These are phyloP conservation scores for Oedothorax gibbosus DNA, from an alignment of 1,140 invertebrate species.

Conservation along the genomic window DNA sequence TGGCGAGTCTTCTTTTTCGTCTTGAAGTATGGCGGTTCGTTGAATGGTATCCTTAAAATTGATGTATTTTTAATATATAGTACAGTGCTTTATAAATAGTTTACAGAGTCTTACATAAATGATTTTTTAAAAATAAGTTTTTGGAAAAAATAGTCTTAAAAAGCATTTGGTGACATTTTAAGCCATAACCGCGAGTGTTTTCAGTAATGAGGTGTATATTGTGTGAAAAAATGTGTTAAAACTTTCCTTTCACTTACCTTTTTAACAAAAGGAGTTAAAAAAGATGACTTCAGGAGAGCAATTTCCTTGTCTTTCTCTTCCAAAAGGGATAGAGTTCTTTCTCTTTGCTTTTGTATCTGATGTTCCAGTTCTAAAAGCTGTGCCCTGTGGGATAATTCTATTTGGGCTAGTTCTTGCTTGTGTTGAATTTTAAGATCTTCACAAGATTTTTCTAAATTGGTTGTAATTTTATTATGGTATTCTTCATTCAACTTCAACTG, in stretches of 20 bases:
- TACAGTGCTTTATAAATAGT: too few species aligned
- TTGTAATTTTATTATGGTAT: conserved; percentile 56
- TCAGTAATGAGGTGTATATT: too few species aligned
- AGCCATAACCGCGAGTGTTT: too few species aligned
- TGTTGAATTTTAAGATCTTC: conserved; percentile 75
- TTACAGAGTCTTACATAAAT: too few species aligned
- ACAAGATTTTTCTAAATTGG: conserved; percentile 65
- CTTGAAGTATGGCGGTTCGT: not conserved
- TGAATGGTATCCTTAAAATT: not conserved
- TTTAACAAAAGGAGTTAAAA: conserved; percentile 64
- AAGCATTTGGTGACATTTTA: too few species aligned
- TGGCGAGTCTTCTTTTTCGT: not conserved
- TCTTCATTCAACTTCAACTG: conserved; percentile 62
- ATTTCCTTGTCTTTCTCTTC: conserved; percentile 87
- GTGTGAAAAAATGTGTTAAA: not conserved
- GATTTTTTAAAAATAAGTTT: too few species aligned
- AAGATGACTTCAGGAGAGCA: conserved; percentile 72
- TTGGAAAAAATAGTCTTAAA: too few species aligned
- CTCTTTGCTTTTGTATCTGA: conserved; percentile 82
- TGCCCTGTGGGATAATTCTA: conserved; percentile 73
- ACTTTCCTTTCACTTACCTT: conserved; percentile 69
- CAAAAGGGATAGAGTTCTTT: conserved; percentile 79
- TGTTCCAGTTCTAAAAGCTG: conserved; percentile 77
- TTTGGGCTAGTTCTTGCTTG: conserved; percentile 72
- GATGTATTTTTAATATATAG: too few species aligned